Evolutionary conservation across 2,797 vertebrate species (phyloP), one percentile per base, ranked within the genome.

Genomic region (Botia almorhae): DNA sequence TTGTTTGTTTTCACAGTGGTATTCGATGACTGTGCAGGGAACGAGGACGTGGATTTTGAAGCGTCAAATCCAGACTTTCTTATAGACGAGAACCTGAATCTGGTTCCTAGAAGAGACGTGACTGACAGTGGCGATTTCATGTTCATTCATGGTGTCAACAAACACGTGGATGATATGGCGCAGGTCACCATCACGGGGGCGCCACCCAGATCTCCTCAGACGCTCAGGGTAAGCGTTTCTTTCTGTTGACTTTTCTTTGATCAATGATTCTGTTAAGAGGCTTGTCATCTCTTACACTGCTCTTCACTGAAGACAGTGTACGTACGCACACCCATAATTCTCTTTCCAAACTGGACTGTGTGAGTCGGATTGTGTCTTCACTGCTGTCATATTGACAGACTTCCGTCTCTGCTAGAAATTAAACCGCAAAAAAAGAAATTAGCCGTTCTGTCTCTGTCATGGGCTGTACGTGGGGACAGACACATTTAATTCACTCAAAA

Each of bases 1-100:
- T 50, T 5, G 33, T 4, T 72, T 58, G 74, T 74, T 75, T 81
- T 87, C 89, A 0, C 91, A 99, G 98, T 99, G 86, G 89, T 91
- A 87, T 99, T 99, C 84, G 95, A 95, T 39, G 97, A 99, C 92
- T 99, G 98, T 84, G 90, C 92, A 14, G 96, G 95, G 21, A 99
- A 98, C 43, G 84, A 94, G 74, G 91, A 91, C 0, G 87, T 97
- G 85, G 92, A 87, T 65, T 98, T 97, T 21, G 92, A 95, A 72
- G 95, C 97, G 85, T 98, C 98, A 4, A 95, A 96, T 80, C 95
- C 96, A 5, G 89, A 91, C 89, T 98, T 99, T 84, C 86, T 81
- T n/a, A 95, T 99, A 90, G 94, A 97, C 13, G 74, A 55, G 0
- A 90, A 96, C 0, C 92, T 95, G 70, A 92, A 92, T 60, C 88